Evolutionary conservation across 2,888 invertebrate genomes (phyloP), one percentile per base, ranked within the genome.

Genomic region (Eupithecia centaureata): DNA sequence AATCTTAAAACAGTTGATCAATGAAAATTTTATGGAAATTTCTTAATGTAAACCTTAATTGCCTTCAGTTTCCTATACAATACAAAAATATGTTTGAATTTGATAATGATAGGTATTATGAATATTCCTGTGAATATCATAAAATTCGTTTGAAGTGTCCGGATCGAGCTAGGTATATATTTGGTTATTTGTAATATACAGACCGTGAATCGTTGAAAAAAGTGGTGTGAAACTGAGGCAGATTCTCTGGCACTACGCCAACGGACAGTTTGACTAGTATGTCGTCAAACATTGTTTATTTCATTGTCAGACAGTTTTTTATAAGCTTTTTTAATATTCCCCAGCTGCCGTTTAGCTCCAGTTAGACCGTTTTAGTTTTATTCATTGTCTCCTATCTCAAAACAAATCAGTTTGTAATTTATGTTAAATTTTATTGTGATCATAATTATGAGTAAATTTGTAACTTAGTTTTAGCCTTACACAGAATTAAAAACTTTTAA

Each of bases 231-330:
- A 84, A 85, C 82, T 79, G 79, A 71, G 70, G 74, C 76, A 78
- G 77, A 79, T 80, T 80, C 74, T 2, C 61, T 86, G 86, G 86
- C 82, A 28, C 15, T 58, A 68, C 68, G 80, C 86, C 86, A 86
- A 69, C 74, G 79, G 80, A 80, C 82, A 82, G 74, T 75, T 75
- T 72, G 73, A 76, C 76, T 72, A 67, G 72, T 71, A 67, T 74
- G 77, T 77, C 81, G 76, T 77, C 73, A 61, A 68, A 77, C 75
- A 78, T 74, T 70, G 72, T 76, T 77, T 74, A 75, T 76, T 71
- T 58, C 67, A 74, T 76, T 79, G 73, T 73, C 61, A 32, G 62
- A 54, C 25, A 67, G 67, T 33, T 30, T 68, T 73, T 51, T 32
- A 65, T 61, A 65, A 59, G 59, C 57, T 28, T 27, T 51, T 65